Percentiles rank a stretch among this genome's conserved stretches.
Conservation (phyloP, 2,113 vertebrate species). For the Acrocephalus arundinaceus region DNA sequence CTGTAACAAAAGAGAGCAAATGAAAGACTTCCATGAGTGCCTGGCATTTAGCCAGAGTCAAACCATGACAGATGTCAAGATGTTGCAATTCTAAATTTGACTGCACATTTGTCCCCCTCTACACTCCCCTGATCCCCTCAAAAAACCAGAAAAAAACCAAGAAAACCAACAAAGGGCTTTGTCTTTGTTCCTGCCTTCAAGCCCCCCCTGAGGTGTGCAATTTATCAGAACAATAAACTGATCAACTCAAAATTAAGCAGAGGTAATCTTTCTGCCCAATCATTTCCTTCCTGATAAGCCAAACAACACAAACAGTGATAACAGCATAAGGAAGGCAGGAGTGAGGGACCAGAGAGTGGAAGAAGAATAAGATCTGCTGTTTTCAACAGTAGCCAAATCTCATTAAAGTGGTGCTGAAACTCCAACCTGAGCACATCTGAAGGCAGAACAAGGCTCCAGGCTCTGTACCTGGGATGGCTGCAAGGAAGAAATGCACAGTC, state of each 20-base stretch:
- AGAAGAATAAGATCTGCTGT: not conserved
- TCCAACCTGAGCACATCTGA: not conserved
- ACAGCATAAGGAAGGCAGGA: not conserved
- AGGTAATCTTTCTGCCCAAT: not conserved
- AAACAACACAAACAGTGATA: not conserved
- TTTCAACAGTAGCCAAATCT: not conserved
- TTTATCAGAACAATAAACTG: not conserved
- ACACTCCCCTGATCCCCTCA: accelerated
- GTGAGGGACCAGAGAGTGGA: not conserved
- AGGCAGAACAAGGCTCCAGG: not conserved
- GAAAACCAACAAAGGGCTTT: not conserved
- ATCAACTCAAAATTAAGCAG: not conserved
- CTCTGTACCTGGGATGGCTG: not conserved
- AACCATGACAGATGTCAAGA: not conserved
- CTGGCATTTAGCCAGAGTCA: not conserved
- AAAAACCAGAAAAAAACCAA: not conserved
- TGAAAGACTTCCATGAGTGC: accelerated
- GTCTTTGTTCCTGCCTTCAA: not conserved
- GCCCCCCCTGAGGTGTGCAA: not conserved
- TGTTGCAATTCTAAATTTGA: not conserved
- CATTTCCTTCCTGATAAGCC: not conserved
- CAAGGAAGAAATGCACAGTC: not conserved
- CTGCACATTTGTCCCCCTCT: not conserved
- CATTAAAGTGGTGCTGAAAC: not conserved
- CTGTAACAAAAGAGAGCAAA: not conserved